Conservation (phyloP, 2,113 vertebrate genomes). For the Alethe castanea region DNA sequence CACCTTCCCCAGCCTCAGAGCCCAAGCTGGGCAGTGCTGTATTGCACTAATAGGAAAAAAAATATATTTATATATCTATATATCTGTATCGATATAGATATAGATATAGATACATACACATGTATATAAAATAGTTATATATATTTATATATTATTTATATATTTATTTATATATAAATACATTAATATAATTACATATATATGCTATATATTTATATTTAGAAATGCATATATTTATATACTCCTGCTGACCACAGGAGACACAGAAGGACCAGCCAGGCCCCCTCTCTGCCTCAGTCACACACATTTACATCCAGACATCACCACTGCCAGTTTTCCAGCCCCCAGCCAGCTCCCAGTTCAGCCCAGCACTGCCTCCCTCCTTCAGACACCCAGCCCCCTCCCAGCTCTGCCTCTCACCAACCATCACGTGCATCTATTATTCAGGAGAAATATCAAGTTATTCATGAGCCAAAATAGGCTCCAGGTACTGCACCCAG, state of each 20-base stretch:
- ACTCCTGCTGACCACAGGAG: accelerated
- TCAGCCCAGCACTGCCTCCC: not conserved
- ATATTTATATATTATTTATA: no score
- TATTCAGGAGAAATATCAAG: constrained; percentile 38
- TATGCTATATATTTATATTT: no score
- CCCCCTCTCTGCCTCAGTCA: not conserved
- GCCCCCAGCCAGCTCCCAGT: not conserved
- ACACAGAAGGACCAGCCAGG: not conserved
- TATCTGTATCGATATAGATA: no score
- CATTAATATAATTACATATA: no score
- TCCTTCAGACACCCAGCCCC: not conserved
- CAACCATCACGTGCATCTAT: not conserved
- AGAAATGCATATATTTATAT: no score
- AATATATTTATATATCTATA: no score
- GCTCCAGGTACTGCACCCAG: not conserved
- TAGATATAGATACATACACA: no score
- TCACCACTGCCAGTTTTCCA: not conserved
- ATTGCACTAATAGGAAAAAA: no score
- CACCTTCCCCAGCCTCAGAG: not conserved
- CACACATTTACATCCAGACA: not conserved
- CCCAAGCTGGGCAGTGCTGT: not conserved
- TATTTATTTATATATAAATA: no score
- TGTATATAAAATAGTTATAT: no score
- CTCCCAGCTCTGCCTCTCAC: not conserved
- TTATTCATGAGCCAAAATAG: constrained; percentile 3